A percentile compares a stretch with the other conserved stretches of the same genome.
These are phyloP conservation scores for Nesidiocoris tenuis DNA, from an alignment of 2,888 invertebrate genomes.

Conservation along the genomic window DNA sequence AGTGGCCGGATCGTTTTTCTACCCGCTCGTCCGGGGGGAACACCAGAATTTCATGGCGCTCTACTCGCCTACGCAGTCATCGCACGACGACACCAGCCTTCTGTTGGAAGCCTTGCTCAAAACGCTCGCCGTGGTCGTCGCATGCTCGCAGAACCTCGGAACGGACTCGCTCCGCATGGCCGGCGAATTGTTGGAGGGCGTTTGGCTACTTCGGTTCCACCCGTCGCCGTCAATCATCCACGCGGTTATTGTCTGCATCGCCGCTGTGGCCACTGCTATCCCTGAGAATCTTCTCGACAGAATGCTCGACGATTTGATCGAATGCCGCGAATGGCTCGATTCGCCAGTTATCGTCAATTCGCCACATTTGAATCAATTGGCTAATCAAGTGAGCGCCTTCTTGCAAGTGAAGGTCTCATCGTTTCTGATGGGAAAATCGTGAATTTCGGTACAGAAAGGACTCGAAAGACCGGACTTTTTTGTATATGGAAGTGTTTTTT, in stretches of 20 bases:
- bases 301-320: slow-evolving; percentile 64
- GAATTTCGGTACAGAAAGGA: no score
- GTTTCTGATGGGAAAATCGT: background rate
- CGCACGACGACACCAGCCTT: slow-evolving; percentile 46
- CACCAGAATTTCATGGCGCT: slow-evolving; percentile 42
- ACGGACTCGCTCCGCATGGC: slow-evolving; percentile 65
- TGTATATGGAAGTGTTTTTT: no score
- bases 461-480: no score
- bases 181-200: slow-evolving; percentile 68
- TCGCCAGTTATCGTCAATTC: slow-evolving; percentile 56
- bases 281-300: slow-evolving; percentile 61
- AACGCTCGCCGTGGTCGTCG: slow-evolving; percentile 66
- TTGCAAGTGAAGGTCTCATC: slow-evolving; percentile 13
- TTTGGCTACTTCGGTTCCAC: slow-evolving; percentile 67
- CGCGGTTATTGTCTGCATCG: slow-evolving; percentile 67
- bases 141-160: slow-evolving; percentile 67
- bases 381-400: slow-evolving; percentile 62
- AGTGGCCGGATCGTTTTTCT: slow-evolving; percentile 79
- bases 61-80: slow-evolving; percentile 38
- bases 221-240: slow-evolving; percentile 66
- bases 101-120: slow-evolving; percentile 69
- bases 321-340: slow-evolving; percentile 67
- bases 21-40: slow-evolving; percentile 63
- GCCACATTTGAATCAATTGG: slow-evolving; percentile 63
- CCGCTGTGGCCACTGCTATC: slow-evolving; percentile 64